These are phyloP conservation scores for Enteromius thamalakanensis DNA, from an alignment of 2,797 vertebrate species.

Conservation along the genomic window DNA sequence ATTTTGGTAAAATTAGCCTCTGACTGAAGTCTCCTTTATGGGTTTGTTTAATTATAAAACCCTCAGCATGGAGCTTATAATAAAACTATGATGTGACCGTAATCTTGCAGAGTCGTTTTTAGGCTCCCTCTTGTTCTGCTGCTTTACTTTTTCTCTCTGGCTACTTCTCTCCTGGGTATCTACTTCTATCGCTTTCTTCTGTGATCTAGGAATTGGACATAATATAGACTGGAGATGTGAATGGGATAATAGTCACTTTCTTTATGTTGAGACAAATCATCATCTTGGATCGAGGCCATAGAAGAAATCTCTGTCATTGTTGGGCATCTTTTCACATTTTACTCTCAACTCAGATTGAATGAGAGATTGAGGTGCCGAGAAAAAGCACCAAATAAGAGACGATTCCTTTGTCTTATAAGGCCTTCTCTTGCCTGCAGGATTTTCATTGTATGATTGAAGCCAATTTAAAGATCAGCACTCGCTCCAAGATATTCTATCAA, in stretches of 20 bases:
- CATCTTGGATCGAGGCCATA: slow-evolving; percentile 24
- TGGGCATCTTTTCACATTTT: slow-evolving; percentile 39
- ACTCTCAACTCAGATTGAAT: slow-evolving; percentile 26
- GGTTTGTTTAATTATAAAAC: slow-evolving; percentile 51
- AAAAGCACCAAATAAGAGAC: slow-evolving; percentile 57
- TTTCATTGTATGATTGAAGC: slow-evolving; percentile 42
- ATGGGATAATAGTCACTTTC: slow-evolving; percentile 67
- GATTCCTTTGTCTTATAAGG: slow-evolving; percentile 44
- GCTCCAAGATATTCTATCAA: slow-evolving; percentile 30
- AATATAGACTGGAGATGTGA: slow-evolving; percentile 69
- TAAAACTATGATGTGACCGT: slow-evolving; percentile 33
- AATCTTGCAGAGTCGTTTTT: slow-evolving; percentile 33
- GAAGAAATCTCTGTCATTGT: slow-evolving; percentile 42
- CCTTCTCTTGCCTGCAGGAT: slow-evolving; percentile 42
- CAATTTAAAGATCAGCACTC: slow-evolving; percentile 42
- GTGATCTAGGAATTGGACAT: slow-evolving; percentile 69
- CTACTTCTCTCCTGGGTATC: slow-evolving; percentile 35
- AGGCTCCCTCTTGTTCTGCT: slow-evolving; percentile 51
- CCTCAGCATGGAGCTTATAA: slow-evolving; percentile 47
- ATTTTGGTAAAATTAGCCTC: slow-evolving; percentile 55
- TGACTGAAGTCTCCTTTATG: slow-evolving; percentile 54
- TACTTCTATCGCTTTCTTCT: slow-evolving; percentile 8
- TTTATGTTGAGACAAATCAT: slow-evolving; percentile 67
- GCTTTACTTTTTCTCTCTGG: slow-evolving; percentile 45
- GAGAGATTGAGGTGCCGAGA: slow-evolving; percentile 73